A percentile compares a stretch with the other conserved stretches of the same genome.
Conservation (phyloP, 37 sponge, comb jelly and placozoan species). For the Haliclona indistincta region DNA sequence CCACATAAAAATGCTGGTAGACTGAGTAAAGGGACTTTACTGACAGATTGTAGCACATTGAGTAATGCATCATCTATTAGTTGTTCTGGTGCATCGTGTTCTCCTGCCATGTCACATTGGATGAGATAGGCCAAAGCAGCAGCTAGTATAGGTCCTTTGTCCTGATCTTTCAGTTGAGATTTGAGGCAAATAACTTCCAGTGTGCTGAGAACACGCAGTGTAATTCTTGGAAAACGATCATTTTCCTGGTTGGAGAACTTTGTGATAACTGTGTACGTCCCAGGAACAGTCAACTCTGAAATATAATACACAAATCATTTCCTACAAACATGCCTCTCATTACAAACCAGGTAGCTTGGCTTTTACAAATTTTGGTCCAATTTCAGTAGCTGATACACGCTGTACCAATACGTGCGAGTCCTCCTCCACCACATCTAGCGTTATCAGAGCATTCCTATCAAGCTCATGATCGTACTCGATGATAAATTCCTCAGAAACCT, state of each 20-base stretch:
- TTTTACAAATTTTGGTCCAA: conserved; percentile 26
- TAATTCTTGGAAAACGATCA: conserved; percentile 31
- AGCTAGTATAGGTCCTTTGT: conserved; percentile 17
- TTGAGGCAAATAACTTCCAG: conserved; percentile 35
- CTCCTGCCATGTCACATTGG: conserved; percentile 11
- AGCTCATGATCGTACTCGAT: no score
- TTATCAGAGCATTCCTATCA: no score
- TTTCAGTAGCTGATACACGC: conserved; percentile 9
- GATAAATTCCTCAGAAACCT: no score
- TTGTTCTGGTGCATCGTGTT: not conserved
- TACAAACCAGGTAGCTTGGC: conserved; percentile 45
- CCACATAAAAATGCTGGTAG: conserved; percentile 40
- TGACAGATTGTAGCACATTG: not conserved
- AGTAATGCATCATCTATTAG: conserved; percentile 16
- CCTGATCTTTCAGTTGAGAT: not conserved
- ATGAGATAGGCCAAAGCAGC: conserved; percentile 30
- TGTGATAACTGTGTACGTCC: conserved; percentile 16
- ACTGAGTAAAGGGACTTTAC: conserved; percentile 2
- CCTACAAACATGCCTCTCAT: not conserved
- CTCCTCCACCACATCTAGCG: no score
- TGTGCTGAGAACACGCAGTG: conserved; percentile 16
- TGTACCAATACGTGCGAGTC: no score
- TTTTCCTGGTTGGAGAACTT: conserved; percentile 6
- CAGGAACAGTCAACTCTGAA: conserved; percentile 17
- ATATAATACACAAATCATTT: not conserved